Conservation (phyloP, 2,113 vertebrate genomes). For the Sturnira hondurensis region DNA sequence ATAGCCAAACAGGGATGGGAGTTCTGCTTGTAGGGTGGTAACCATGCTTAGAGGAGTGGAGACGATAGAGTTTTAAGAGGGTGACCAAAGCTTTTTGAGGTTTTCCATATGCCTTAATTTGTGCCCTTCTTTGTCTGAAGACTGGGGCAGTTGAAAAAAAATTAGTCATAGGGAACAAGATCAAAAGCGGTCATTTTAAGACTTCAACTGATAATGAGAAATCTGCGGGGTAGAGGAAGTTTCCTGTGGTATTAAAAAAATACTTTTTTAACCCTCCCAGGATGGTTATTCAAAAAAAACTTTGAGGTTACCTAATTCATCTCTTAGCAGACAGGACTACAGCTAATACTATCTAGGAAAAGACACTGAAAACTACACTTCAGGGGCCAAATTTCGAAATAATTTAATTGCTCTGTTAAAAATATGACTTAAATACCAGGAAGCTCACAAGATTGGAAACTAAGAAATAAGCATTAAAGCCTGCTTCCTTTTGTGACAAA, state of each 20-base stretch:
- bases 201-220: background rate
- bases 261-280: background rate
- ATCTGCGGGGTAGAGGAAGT: background rate
- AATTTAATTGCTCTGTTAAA: slow-evolving; percentile 44
- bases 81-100: background rate
- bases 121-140: background rate
- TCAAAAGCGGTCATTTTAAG: background rate
- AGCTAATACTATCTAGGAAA: background rate
- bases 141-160: background rate
- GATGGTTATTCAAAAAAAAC: slow-evolving; percentile 1
- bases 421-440: slow-evolving; percentile 24
- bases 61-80: background rate
- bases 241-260: background rate
- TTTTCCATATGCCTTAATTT: background rate
- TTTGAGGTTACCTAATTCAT: background rate
- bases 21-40: background rate
- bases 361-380: background rate
- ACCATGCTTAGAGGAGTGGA: background rate
- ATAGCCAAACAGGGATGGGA: background rate
- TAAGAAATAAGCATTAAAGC: slow-evolving; percentile 33
- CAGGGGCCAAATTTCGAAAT: background rate
- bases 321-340: slow-evolving; percentile 12
- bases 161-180: slow-evolving; percentile 2
- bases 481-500: slow-evolving; percentile 14
- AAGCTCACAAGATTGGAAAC: slow-evolving; percentile 36